phyloP scores from a whole-genome alignment of 2,888 invertebrate species.

The Mesopsocus fuscifrons region DNA sequence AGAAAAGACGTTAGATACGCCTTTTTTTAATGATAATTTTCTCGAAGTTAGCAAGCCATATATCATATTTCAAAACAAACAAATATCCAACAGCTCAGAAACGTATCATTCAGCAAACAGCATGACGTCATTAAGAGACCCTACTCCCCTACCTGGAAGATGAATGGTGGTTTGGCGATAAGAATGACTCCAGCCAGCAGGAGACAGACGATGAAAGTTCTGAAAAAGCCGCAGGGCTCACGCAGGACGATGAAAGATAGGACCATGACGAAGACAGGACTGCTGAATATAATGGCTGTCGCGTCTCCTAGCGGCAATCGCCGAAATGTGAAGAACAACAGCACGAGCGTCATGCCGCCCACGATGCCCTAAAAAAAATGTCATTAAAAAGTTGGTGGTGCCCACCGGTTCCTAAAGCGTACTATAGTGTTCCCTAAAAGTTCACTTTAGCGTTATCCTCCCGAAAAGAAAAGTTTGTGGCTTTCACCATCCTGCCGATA shows the following conservation, averaged over 20 bases:
- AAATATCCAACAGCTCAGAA: background rate
- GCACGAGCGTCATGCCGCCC: slow-evolving; percentile 26
- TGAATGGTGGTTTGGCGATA: slow-evolving; percentile 27
- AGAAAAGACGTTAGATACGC: background rate
- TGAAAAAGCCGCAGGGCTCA: slow-evolving; percentile 28
- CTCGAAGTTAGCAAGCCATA: no score
- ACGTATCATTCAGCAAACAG: no score
- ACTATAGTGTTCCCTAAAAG: no score
- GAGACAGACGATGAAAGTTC: slow-evolving; percentile 25
- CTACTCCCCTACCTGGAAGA: slow-evolving; percentile 27
- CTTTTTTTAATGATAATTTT: background rate
- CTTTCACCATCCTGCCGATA: no score
- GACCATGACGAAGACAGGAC: slow-evolving; percentile 28
- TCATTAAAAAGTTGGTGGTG: no score
- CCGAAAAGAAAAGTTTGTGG: no score
- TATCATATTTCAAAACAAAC: background rate
- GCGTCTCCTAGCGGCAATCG: slow-evolving; percentile 29
- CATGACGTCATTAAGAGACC: no score
- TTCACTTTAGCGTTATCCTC: no score
- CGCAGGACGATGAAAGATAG: slow-evolving; percentile 26
- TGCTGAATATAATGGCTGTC: slow-evolving; percentile 30
- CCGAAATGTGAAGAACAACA: slow-evolving; percentile 28
- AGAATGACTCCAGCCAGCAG: slow-evolving; percentile 26
- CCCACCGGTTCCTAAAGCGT: no score
- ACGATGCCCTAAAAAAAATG: slow-evolving; percentile 25